A percentile compares a stretch with the other conserved stretches of the same genome.
Conservation (phyloP, 2,113 vertebrate genomes). For the Odobenus rosmarus region DNA sequence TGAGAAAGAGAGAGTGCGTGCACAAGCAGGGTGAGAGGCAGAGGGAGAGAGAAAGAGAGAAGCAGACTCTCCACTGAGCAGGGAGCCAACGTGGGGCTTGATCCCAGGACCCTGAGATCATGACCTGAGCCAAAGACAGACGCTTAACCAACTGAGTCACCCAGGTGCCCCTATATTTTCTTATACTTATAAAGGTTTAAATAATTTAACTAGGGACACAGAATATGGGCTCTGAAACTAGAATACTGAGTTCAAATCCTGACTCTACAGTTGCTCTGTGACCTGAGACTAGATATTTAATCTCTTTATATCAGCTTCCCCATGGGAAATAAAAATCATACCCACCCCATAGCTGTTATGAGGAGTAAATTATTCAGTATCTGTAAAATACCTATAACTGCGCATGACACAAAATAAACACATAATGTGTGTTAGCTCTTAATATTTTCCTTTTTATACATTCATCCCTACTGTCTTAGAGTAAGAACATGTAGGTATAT, state of each 20-base stretch:
- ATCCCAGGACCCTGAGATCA: not conserved
- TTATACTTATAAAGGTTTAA: not conserved
- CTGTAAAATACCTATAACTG: not conserved
- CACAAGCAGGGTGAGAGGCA: not conserved
- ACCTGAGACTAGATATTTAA: not conserved
- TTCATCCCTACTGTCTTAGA: not conserved
- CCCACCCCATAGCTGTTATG: not conserved
- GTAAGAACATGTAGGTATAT: not conserved
- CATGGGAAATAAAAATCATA: not conserved
- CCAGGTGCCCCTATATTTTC: not conserved
- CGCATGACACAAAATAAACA: constrained; percentile 8
- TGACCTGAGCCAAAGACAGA: not conserved
- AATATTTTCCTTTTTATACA: not conserved
- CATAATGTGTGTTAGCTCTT: not conserved
- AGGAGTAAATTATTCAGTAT: not conserved
- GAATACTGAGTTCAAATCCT: constrained; percentile 28
- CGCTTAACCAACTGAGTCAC: not conserved
- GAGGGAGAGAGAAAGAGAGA: not conserved
- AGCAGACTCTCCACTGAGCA: not conserved
- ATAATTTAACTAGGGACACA: constrained; percentile 19
- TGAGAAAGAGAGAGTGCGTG: too few species aligned
- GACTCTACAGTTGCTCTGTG: not conserved
- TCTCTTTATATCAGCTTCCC: not conserved
- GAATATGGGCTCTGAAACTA: not conserved
- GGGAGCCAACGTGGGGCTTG: not conserved